Conservation (phyloP, 2,888 invertebrate species). For the Eupithecia subumbrata region DNA sequence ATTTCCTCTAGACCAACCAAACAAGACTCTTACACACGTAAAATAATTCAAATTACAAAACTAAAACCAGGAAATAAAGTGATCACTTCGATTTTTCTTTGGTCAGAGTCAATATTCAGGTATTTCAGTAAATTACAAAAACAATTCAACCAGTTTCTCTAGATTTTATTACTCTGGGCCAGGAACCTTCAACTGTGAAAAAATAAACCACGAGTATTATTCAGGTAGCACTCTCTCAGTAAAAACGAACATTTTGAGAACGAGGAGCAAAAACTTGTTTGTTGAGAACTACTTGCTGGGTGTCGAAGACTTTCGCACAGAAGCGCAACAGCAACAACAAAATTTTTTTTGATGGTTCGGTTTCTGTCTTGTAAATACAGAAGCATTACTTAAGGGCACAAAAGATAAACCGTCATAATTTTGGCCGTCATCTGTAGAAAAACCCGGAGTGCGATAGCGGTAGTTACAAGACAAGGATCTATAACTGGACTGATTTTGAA, state of each 20-base stretch:
- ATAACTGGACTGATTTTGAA: not conserved
- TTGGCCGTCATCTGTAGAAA: not conserved
- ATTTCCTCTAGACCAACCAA: no score
- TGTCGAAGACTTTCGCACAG: not conserved
- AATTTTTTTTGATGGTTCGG: not conserved
- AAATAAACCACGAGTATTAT: not conserved
- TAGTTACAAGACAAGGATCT: not conserved
- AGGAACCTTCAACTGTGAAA: not conserved
- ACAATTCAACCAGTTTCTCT: not conserved
- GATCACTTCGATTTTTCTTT: no score
- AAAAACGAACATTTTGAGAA: not conserved
- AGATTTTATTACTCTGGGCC: not conserved
- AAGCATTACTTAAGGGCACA: not conserved
- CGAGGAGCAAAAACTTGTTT: slow-evolving; percentile 1
- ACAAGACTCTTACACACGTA: no score
- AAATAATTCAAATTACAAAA: no score
- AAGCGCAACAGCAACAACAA: not conserved
- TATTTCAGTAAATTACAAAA: not conserved
- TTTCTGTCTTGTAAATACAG: not conserved
- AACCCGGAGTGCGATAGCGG: not conserved
- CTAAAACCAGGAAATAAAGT: no score
- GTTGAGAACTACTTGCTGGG: not conserved
- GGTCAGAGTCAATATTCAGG: not conserved
- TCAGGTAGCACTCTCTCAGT: not conserved
- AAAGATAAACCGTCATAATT: not conserved